These are phyloP conservation scores for Parnassius mnemosyne DNA, from an alignment of 2,888 invertebrate species.

Conservation along the genomic window DNA sequence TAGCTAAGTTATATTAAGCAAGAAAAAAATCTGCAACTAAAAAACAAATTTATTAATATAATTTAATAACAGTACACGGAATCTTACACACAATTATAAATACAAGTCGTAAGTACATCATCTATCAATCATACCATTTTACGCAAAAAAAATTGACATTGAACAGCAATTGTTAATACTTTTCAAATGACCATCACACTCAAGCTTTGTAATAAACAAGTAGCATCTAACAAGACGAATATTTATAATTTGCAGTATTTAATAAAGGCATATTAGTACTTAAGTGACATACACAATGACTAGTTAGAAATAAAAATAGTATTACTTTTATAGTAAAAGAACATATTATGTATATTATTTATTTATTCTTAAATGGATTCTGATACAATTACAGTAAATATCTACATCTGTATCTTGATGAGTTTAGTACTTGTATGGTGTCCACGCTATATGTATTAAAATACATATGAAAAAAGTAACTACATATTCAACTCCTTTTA, in stretches of 20 bases:
- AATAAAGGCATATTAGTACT: background rate
- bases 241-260: too few species aligned
- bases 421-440: too few species aligned
- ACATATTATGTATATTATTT: too few species aligned
- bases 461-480: too few species aligned
- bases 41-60: slow-evolving; percentile 62
- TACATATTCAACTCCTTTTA: too few species aligned
- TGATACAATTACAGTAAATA: too few species aligned
- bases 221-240: too few species aligned
- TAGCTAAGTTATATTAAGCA: slow-evolving; percentile 42
- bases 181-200: too few species aligned
- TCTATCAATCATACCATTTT: slow-evolving; percentile 1
- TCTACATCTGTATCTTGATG: too few species aligned
- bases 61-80: slow-evolving; percentile 43
- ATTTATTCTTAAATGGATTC: too few species aligned
- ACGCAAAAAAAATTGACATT: background rate
- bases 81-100: slow-evolving; percentile 27
- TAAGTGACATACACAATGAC: background rate
- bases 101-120: slow-evolving; percentile 25
- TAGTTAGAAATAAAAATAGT: background rate
- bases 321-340: background rate
- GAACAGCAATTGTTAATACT: background rate
- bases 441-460: too few species aligned
- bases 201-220: too few species aligned
- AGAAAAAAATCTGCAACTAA: slow-evolving; percentile 50